Conservation (phyloP, 2,888 invertebrate genomes). For the Parelbella ahira region DNA sequence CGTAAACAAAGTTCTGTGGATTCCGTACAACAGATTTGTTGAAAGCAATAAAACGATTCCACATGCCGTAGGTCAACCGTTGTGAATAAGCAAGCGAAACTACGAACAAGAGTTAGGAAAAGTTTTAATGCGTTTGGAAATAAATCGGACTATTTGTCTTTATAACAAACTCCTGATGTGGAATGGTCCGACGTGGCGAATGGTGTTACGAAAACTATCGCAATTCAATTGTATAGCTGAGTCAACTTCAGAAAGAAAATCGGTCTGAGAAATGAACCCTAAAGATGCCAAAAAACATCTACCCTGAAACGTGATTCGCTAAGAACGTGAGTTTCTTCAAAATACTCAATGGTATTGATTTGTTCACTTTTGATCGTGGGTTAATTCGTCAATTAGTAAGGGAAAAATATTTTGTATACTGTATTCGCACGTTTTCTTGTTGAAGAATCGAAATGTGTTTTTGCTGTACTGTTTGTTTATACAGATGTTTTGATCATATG, state of each 20-base stretch:
- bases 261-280: slow-evolving; percentile 8
- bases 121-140: slow-evolving; percentile 67
- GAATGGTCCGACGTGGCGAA: slow-evolving; percentile 31
- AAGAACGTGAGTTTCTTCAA: too few relatives aligned
- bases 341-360: too few relatives aligned
- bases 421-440: too few relatives aligned
- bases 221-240: slow-evolving; percentile 31
- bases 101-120: slow-evolving; percentile 37
- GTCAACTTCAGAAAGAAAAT: slow-evolving; percentile 30
- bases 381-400: too few relatives aligned
- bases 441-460: too few relatives aligned
- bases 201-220: slow-evolving; percentile 28
- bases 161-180: slow-evolving; percentile 49
- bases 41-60: slow-evolving; percentile 29
- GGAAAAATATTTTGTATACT: too few relatives aligned
- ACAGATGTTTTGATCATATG: background rate
- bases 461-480: background rate
- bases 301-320: too few relatives aligned
- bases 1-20: too few relatives aligned
- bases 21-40: slow-evolving; percentile 11
- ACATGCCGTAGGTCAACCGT: slow-evolving; percentile 28
- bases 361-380: too few relatives aligned
- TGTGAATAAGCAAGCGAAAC: slow-evolving; percentile 34
- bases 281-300: too few relatives aligned
- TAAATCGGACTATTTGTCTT: slow-evolving; percentile 68